Base-by-base conservation (phyloP, 2,797 vertebrate genomes). In the Cossypha caffra region DNA sequence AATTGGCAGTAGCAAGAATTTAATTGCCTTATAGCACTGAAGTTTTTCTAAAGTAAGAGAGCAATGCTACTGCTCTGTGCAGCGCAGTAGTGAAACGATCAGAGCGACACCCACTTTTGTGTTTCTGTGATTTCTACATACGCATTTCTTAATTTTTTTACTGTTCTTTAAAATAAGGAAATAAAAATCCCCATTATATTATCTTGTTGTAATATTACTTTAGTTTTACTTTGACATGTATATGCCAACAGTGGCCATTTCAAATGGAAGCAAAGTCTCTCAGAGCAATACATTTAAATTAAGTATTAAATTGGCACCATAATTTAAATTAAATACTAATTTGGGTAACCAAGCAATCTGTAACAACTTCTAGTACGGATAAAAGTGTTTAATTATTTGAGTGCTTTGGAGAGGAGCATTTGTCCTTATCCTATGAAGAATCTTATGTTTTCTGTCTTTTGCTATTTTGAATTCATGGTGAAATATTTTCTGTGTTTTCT, bases 211-310 rank as follows among this genome's bases (percentile, higher is more conserved):
- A 77, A 8, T 77, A 28, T 67, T 54, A n/a, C 18, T 43, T 69
- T 64, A 76, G 26, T 61, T 81, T 79, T 93, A 62, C 48, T 16
- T 42, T 74, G 38, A 48, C 16, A 8, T 16, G 13, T 7, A 1
- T 37, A 26, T 31, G 35, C 26, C 47, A 88, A 8, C 20, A 76
- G 14, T 86, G 21, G 15, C 25, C 25, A 13, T 84, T 93, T 93
- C 38, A 88, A 83, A 75, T 43, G 45, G 62, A 82, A 69, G 35
- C 40, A 9, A n/a, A 55, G 57, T 91, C 7, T 89, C 57, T 88
- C n/a, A 47, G 40, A 90, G 81, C 11, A 16, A 14, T 77, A 37
- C 3, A 19, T 74, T 69, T 67, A 73, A 86, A 77, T 76, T 77
- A 50, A 76, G n/a, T 42, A 66, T 47, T 68, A 31, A 78, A 74